Percentiles rank a stretch among this genome's conserved stretches.
Evolutionary conservation across 2,113 vertebrate species (phyloP).

Genomic region (Irena cyanogastra): DNA sequence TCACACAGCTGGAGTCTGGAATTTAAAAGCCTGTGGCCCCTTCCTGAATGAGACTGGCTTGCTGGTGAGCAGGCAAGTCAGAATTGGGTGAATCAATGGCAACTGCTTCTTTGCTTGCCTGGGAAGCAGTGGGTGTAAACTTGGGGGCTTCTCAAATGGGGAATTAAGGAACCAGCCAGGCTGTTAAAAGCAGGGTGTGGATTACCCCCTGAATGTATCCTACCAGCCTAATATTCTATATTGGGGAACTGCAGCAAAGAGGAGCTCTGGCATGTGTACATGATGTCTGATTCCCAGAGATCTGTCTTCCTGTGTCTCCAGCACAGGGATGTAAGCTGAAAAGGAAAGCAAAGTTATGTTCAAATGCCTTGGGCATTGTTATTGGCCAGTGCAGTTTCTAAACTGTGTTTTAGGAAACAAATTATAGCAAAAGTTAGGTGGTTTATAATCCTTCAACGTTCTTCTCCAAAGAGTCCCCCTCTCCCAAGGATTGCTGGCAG

Average conservation of each 20-base stretch:
- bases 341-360: accelerated
- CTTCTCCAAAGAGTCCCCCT: accelerated
- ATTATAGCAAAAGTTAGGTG: neutral
- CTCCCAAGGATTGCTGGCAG: neutral
- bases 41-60: neutral
- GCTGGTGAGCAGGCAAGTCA: neutral
- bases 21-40: neutral
- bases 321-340: neutral
- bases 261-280: neutral
- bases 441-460: neutral
- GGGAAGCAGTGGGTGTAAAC: neutral
- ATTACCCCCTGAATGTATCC: neutral
- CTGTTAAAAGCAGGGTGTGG: neutral
- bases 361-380: accelerated
- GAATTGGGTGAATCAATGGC: accelerated
- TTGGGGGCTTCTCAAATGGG: neutral
- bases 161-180: neutral
- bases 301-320: neutral
- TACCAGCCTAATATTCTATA: neutral
- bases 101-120: neutral
- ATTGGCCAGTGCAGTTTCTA: neutral
- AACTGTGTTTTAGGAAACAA: neutral
- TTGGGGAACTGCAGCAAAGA: neutral
- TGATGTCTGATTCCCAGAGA: neutral
- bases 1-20: neutral